A percentile compares a stretch with the other conserved stretches of the same genome.
Conservation (phyloP, 2,113 vertebrate species). For the Heterocephalus glaber region DNA sequence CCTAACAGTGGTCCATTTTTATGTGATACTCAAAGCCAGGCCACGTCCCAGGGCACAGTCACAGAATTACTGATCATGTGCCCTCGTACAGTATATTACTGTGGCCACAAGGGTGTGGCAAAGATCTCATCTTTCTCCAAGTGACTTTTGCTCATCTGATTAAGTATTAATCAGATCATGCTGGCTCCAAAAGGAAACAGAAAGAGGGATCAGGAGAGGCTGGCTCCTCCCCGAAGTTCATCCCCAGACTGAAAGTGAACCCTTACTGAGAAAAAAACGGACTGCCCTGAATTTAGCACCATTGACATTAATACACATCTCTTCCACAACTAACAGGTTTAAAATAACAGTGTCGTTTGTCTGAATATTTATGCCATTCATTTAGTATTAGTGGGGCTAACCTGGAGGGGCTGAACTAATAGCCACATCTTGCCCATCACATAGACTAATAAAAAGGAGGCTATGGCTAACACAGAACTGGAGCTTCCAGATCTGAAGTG, state of each 20-base stretch:
- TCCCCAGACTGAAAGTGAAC: conserved; percentile 72
- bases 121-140: conserved; percentile 85
- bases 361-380: conserved; percentile 83
- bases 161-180: conserved; percentile 86
- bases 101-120: conserved; percentile 93
- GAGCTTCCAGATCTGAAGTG: conserved; percentile 74
- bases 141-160: conserved; percentile 86
- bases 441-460: conserved; percentile 80
- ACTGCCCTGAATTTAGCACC: conserved; percentile 63
- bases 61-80: conserved; percentile 84
- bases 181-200: conserved; percentile 83
- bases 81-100: conserved; percentile 99
- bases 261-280: conserved; percentile 66
- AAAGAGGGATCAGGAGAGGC: conserved; percentile 86
- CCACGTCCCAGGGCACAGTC: conserved; percentile 77
- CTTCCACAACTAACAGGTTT: conserved; percentile 75
- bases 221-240: conserved; percentile 89
- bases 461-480: conserved; percentile 79
- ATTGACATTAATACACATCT: conserved; percentile 73
- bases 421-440: conserved; percentile 80
- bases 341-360: conserved; percentile 80
- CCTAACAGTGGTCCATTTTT: conserved; percentile 73
- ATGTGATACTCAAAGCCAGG: conserved; percentile 77
- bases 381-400: conserved; percentile 83
- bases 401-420: conserved; percentile 81